Evolutionary conservation across 2,113 vertebrate genomes (phyloP), one percentile per base, ranked within the genome.

Genomic region (Rhinichthys klamathensis): DNA sequence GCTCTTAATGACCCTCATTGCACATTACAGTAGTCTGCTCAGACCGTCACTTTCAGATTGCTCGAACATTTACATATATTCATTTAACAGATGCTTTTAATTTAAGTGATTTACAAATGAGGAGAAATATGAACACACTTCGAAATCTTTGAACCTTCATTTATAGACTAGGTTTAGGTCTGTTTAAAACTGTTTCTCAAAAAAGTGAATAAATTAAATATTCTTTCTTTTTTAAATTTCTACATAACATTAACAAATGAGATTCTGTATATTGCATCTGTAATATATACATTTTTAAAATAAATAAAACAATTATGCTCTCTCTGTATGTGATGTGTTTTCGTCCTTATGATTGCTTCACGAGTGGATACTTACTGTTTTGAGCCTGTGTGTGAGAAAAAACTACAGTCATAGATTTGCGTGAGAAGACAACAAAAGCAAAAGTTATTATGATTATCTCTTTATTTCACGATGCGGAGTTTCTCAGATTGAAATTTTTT

Each of bases 81-180:
- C 2, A 74, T 46, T 74, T 46, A 27, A 74, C 6, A 49, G 41
- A 74, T 74, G 70, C 70, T 74, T 74, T 73, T 73, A 73, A 25
- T 6, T 12, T 46, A 73, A 73, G 41, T 46, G 41, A 73, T 35
- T 72, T 41, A 41, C 70, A 73, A 46, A 46, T 46, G 12, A 73
- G 2, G 41, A 73, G 2, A 46, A 46, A 73, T 4, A 8, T 73
- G 12, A 73, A 25, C 70, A n/a, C 4, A 3, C 16, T n/a, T 11
- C 3, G 35, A 11, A 35, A 69, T 69, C 16, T 38, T 4, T 13
- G 18, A 44, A 10, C 4, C 35, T 72, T 72, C 4, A 72, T 41
- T 41, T 72, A 21, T 30, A 41, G 35, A 72, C 69, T n/a, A 3
- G 21, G 38, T 72, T 23, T 21, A 72, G 69, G 18, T 72, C 23